Percentiles rank a stretch among this genome's conserved stretches.
Conservation (phyloP, 2,797 vertebrate genomes). For the Benthosema pterotum region DNA sequence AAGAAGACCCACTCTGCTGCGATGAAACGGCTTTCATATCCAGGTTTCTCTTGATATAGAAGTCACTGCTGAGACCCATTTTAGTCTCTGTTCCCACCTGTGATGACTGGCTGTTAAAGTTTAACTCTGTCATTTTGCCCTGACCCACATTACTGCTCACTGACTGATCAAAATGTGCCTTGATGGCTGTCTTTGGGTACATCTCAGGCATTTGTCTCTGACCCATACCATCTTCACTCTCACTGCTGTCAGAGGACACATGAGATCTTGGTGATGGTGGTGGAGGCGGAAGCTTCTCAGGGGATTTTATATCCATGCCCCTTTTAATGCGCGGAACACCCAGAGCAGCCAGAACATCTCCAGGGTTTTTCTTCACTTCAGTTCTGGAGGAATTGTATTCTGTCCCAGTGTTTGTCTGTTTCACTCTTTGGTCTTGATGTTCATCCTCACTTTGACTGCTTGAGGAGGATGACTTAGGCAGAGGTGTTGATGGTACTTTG, state of each 20-base stretch:
- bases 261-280: not conserved
- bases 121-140: not conserved
- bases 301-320: constrained; percentile 9
- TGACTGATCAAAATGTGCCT: not conserved
- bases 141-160: not conserved
- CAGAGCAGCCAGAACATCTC: not conserved
- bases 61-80: constrained; percentile 18
- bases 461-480: constrained; percentile 31
- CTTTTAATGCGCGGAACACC: not conserved
- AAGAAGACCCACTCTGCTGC: constrained; percentile 24
- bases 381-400: too few species aligned
- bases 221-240: constrained; percentile 9
- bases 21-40: constrained; percentile 10
- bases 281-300: constrained; percentile 3
- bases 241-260: constrained; percentile 21
- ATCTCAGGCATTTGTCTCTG: constrained; percentile 1
- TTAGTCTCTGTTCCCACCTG: constrained; percentile 7
- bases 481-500: constrained; percentile 23
- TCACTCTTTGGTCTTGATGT: constrained; percentile 6
- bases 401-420: not conserved
- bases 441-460: constrained; percentile 29
- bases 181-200: not conserved
- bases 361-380: too few species aligned
- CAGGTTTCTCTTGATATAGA: constrained; percentile 11
- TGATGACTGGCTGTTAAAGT: constrained; percentile 10